Evolutionary conservation across 2,113 vertebrate genomes (phyloP).

Genomic region (Sterrhoptilus dennistouni): DNA sequence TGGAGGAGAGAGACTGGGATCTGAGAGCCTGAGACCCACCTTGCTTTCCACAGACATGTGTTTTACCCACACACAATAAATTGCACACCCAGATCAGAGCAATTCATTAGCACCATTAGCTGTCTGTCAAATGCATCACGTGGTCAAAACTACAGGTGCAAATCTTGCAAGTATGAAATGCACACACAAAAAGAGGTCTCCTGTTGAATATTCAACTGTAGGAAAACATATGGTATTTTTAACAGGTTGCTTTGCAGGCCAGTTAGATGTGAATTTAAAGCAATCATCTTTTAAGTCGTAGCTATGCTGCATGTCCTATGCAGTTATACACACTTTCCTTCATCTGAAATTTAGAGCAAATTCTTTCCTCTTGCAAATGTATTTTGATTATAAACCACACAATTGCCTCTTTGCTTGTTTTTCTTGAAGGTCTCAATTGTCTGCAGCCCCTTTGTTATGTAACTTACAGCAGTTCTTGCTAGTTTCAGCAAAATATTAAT

Average conservation of each 20-base stretch:
- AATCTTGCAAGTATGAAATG: conserved; percentile 66
- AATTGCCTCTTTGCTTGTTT: neutral
- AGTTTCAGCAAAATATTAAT: neutral
- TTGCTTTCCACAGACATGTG: neutral
- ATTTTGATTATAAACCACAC: conserved; percentile 50
- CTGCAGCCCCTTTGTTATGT: neutral
- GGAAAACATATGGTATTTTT: conserved; percentile 63
- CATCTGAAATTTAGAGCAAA: conserved; percentile 65
- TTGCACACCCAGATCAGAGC: conserved; percentile 25
- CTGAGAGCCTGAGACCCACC: neutral
- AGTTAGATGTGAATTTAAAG: conserved; percentile 71
- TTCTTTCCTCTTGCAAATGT: conserved; percentile 66
- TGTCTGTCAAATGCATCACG: conserved; percentile 37
- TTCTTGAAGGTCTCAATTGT: neutral
- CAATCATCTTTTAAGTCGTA: conserved; percentile 63
- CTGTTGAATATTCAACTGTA: conserved; percentile 71
- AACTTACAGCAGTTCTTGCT: neutral
- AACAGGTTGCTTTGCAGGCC: conserved; percentile 67
- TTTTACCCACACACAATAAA: conserved; percentile 5
- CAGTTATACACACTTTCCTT: conserved; percentile 51
- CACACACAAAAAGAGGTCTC: conserved; percentile 69
- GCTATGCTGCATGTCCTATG: conserved; percentile 58
- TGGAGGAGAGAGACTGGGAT: conserved; percentile 31
- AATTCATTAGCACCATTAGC: conserved; percentile 61
- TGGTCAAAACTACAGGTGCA: conserved; percentile 63